phyloP scores from a whole-genome alignment of 1,140 invertebrate genomes.

The Calosoma granatense region DNA sequence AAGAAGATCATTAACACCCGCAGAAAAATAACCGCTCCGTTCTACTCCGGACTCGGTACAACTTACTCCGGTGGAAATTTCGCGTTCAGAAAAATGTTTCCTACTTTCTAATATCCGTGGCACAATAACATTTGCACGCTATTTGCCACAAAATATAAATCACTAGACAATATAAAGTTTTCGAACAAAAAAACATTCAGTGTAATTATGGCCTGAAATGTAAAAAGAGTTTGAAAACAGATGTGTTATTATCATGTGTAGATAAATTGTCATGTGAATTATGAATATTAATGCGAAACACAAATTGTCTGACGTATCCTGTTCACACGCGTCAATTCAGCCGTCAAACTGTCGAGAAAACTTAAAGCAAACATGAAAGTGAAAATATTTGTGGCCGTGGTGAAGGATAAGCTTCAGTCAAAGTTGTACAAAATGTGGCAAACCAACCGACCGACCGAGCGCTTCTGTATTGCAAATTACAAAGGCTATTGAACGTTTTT shows the following conservation, averaged over 20 bases:
- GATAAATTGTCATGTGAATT: too few species aligned
- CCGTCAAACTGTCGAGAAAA: not conserved
- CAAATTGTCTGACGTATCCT: not conserved
- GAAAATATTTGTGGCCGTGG: not conserved
- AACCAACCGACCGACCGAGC: not conserved
- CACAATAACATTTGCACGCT: not conserved
- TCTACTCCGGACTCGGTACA: too few species aligned
- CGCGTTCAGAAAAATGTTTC: not conserved
- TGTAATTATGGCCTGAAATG: too few species aligned
- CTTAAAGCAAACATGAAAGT: constrained; percentile 5
- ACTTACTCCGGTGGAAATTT: not conserved
- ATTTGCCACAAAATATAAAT: too few species aligned
- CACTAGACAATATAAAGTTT: too few species aligned
- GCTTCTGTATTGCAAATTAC: not conserved
- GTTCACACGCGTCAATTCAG: not conserved
- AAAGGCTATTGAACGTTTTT: not conserved
- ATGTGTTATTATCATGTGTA: too few species aligned
- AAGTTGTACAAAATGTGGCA: not conserved
- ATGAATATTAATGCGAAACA: too few species aligned
- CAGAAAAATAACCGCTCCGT: too few species aligned
- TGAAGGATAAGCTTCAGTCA: not conserved
- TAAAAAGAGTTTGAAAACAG: too few species aligned
- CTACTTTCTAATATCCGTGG: not conserved
- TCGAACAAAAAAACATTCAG: too few species aligned
- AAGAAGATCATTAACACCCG: not conserved